Conservation (phyloP, 2,113 vertebrate species). For the Podarcis raffonei region DNA sequence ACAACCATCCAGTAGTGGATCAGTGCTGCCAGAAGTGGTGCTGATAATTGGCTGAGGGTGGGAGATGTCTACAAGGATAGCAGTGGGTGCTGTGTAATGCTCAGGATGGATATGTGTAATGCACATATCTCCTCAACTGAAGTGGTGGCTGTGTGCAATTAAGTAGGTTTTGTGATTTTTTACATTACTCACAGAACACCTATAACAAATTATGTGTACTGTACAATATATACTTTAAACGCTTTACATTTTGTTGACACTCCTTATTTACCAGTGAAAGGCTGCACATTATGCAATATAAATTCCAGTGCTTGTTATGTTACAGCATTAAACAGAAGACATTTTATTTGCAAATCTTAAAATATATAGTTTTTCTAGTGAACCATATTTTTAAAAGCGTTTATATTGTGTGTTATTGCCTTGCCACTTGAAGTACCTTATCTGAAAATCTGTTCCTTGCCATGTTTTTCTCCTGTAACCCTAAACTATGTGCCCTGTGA, state of each 20-base stretch:
- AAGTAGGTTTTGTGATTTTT: neutral
- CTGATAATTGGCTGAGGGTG: neutral
- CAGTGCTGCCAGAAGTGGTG: neutral
- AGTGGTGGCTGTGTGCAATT: neutral
- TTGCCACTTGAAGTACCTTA: conserved; percentile 88
- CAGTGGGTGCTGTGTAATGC: neutral
- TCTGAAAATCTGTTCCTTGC: conserved; percentile 98
- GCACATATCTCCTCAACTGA: conserved; percentile 1
- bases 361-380: conserved; percentile 65
- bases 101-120: neutral
- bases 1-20: neutral
- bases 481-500: conserved; percentile 98
- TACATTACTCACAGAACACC: neutral
- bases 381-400: conserved; percentile 59
- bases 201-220: neutral
- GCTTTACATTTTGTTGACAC: neutral
- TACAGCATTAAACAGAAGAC: conserved; percentile 53
- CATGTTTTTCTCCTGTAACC: conserved; percentile 99
- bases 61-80: neutral
- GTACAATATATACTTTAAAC: conserved; percentile 13
- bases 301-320: conserved; percentile 45
- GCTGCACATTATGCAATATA: conserved; percentile 39
- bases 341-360: conserved; percentile 49
- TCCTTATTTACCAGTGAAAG: conserved; percentile 53
- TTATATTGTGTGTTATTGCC: conserved; percentile 78